Evolutionary conservation across 1,140 invertebrate species (phyloP).

Genomic region (Drepana arcuata): DNA sequence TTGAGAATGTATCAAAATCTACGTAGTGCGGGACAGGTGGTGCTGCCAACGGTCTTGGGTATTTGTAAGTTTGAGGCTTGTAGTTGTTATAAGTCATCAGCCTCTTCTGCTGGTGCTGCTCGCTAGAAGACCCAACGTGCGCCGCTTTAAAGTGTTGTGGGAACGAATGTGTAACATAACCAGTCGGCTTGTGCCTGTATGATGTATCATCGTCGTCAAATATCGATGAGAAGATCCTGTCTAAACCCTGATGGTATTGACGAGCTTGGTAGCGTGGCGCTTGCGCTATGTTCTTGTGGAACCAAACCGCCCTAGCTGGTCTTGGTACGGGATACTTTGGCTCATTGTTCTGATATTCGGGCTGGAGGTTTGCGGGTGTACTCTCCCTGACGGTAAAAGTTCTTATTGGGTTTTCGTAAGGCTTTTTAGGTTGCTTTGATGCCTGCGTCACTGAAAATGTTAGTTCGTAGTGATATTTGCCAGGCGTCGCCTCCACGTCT

Average conservation of each 20-base stretch:
- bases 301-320: slow-evolving; percentile 47
- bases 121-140: slow-evolving; percentile 22
- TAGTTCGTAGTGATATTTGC: slow-evolving; percentile 74
- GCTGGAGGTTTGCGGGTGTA: slow-evolving; percentile 16
- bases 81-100: slow-evolving; percentile 31
- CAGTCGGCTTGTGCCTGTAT: slow-evolving; percentile 22
- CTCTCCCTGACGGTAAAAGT: slow-evolving; percentile 62
- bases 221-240: slow-evolving; percentile 51
- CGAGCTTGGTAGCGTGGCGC: slow-evolving; percentile 21
- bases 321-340: slow-evolving; percentile 15
- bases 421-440: slow-evolving; percentile 41
- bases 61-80: slow-evolving; percentile 30
- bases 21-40: slow-evolving; percentile 23
- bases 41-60: slow-evolving; percentile 15
- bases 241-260: slow-evolving; percentile 26
- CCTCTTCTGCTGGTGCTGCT: slow-evolving; percentile 34
- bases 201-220: slow-evolving; percentile 39
- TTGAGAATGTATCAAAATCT: slow-evolving; percentile 12
- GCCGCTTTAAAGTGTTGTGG: slow-evolving; percentile 36
- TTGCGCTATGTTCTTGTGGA: slow-evolving; percentile 54
- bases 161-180: slow-evolving; percentile 19
- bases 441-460: slow-evolving; percentile 75
- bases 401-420: slow-evolving; percentile 55
- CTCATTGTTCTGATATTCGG: slow-evolving; percentile 2
- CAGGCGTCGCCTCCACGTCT: slow-evolving; percentile 58